Evolutionary conservation across 2,113 vertebrate genomes (phyloP), one percentile per base, ranked within the genome.

Genomic region (Ammodytes marinus): DNA sequence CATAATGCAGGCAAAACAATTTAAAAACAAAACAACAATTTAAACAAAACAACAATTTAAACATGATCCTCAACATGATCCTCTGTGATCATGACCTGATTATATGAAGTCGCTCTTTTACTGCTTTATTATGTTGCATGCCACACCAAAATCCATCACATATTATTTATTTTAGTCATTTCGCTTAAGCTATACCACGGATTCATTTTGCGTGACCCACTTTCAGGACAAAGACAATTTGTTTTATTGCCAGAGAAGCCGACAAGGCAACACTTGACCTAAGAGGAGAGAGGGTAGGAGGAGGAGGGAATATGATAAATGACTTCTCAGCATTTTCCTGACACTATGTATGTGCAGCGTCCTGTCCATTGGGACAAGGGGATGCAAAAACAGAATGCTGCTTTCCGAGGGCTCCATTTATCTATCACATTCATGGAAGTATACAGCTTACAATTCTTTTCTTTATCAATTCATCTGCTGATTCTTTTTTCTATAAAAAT

Each of bases 1-100:
- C n/a, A n/a, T n/a, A n/a, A n/a, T n/a, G n/a, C n/a, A n/a, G n/a
- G n/a, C n/a, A n/a, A n/a, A n/a, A n/a, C n/a, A n/a, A n/a, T n/a
- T n/a, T n/a, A n/a, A n/a, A n/a, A n/a, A n/a, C n/a, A n/a, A n/a
- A n/a, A n/a, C n/a, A n/a, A n/a, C n/a, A n/a, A n/a, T n/a, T n/a
- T n/a, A n/a, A n/a, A n/a, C n/a, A n/a, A n/a, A n/a, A n/a, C n/a
- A n/a, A n/a, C n/a, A n/a, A n/a, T n/a, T n/a, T n/a, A n/a, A n/a
- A n/a, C n/a, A n/a, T n/a, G n/a, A n/a, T n/a, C n/a, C n/a, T n/a
- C n/a, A n/a, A n/a, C n/a, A n/a, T n/a, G n/a, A n/a, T n/a, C n/a
- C 71, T 69, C 59, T 73, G n/a, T 6, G 19, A n/a, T 27, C 27
- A 27, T 81, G 79, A 79, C 83, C 86, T 50, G 46, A 83, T 82